phyloP scores from a whole-genome alignment of 2,888 invertebrate species.

The Hemistola chrysoprasaria region DNA sequence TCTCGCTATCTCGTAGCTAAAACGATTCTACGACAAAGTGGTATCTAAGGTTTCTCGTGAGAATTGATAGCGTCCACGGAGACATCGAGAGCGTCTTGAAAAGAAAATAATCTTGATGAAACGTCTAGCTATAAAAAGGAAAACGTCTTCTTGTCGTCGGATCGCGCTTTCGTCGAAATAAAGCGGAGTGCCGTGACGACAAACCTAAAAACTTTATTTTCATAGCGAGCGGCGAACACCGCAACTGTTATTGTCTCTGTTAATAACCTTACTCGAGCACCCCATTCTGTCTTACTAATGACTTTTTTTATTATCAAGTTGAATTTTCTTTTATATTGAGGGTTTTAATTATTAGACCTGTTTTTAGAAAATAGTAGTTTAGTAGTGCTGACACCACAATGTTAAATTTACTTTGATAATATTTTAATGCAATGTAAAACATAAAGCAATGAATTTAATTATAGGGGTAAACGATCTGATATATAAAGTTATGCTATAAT shows the following conservation, averaged over 20 bases:
- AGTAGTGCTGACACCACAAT: too few species aligned
- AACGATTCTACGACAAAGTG: slow-evolving; percentile 28
- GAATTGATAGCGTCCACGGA: slow-evolving; percentile 54
- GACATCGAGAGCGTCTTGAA: slow-evolving; percentile 54
- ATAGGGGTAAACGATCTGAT: too few species aligned
- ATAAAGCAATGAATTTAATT: too few species aligned
- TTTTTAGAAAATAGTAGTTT: slow-evolving; percentile 2
- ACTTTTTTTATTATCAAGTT: slow-evolving; percentile 28
- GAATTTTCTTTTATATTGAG: slow-evolving; percentile 16
- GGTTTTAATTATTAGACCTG: slow-evolving; percentile 5
- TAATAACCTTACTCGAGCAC: slow-evolving; percentile 50
- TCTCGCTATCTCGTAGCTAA: slow-evolving; percentile 8
- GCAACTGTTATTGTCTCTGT: slow-evolving; percentile 55
- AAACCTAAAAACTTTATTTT: slow-evolving; percentile 60
- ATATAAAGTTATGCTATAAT: too few species aligned
- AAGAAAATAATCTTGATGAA: slow-evolving; percentile 73
- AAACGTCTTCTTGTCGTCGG: slow-evolving; percentile 49
- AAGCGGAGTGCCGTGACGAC: slow-evolving; percentile 49
- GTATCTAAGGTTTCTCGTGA: slow-evolving; percentile 31
- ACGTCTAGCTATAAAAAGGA: slow-evolving; percentile 61
- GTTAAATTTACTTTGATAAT: too few species aligned
- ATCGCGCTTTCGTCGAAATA: slow-evolving; percentile 47
- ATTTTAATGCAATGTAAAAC: too few species aligned
- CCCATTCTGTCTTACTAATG: slow-evolving; percentile 29
- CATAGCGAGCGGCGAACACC: slow-evolving; percentile 43